These are phyloP conservation scores for Ericerus pela DNA, from an alignment of 1,140 invertebrate genomes.

Conservation along the genomic window DNA sequence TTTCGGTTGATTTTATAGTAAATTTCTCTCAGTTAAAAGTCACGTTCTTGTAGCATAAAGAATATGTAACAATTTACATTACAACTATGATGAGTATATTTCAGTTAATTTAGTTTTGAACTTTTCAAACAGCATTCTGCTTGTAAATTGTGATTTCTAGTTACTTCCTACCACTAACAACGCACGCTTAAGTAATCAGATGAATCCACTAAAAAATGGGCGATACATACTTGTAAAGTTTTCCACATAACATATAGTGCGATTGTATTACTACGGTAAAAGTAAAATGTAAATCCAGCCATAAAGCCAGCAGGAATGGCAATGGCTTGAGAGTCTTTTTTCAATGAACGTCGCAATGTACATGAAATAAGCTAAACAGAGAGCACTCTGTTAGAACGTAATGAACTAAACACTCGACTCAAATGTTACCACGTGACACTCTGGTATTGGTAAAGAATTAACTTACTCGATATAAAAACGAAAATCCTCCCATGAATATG, in stretches of 20 bases:
- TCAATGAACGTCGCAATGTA: slow-evolving; percentile 36
- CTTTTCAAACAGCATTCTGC: not conserved
- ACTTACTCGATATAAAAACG: slow-evolving; percentile 44
- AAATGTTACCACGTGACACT: not conserved
- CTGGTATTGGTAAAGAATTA: not conserved
- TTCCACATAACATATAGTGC: slow-evolving; percentile 58
- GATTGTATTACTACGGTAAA: slow-evolving; percentile 50
- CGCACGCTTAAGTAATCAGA: not conserved
- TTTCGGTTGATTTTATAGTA: too few species aligned
- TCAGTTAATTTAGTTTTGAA: not conserved
- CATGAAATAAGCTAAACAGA: slow-evolving; percentile 42
- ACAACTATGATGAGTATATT: not conserved
- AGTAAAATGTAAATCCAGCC: slow-evolving; percentile 42
- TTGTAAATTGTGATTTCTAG: not conserved
- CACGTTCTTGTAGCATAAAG: not conserved
- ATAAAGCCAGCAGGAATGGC: slow-evolving; percentile 47
- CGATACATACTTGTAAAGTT: slow-evolving; percentile 42
- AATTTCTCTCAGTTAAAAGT: too few species aligned
- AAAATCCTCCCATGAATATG: slow-evolving; percentile 45
- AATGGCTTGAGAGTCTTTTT: slow-evolving; percentile 39
- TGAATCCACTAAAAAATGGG: too few species aligned
- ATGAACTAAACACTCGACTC: not conserved
- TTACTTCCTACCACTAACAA: not conserved
- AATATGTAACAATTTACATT: not conserved
- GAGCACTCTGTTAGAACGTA: slow-evolving; percentile 3